Percentiles rank a stretch among this genome's conserved stretches.
phyloP scores from a whole-genome alignment of 2,113 vertebrate genomes.

The Actenoides hombroni region DNA sequence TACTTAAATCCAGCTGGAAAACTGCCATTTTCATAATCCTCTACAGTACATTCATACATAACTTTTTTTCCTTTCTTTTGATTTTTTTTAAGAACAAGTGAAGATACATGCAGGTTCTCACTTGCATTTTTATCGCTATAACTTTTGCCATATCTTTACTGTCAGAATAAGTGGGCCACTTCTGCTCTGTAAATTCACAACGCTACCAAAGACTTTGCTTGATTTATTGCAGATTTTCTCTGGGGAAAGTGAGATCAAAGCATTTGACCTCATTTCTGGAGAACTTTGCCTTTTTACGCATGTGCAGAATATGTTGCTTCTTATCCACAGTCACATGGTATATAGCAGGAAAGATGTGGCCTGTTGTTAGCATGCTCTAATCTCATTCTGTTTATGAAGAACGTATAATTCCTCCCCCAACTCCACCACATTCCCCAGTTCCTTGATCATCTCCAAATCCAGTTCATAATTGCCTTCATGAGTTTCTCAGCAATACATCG shows the following conservation, averaged over 20 bases:
- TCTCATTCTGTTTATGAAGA: background rate
- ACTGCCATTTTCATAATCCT: background rate
- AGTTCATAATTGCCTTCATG: background rate
- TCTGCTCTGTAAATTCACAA: background rate
- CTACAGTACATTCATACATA: background rate
- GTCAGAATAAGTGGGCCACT: background rate
- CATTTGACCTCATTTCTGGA: constrained; percentile 14
- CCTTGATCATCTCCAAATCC: background rate
- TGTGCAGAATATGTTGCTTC: background rate
- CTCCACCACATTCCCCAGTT: background rate
- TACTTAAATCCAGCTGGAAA: background rate
- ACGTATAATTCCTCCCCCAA: background rate
- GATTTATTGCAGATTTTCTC: constrained; percentile 26
- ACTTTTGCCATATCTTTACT: background rate
- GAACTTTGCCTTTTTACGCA: background rate
- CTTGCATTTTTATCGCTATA: background rate
- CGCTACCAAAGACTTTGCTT: background rate
- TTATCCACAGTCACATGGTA: background rate
- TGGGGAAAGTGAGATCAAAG: background rate
- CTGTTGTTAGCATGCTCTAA: background rate
- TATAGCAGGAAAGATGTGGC: background rate
- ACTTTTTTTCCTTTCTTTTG: background rate
- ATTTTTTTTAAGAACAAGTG: background rate
- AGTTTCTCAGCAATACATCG: background rate
- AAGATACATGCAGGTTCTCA: background rate